These are phyloP conservation scores for Leucoptera coffeella DNA, from an alignment of 2,888 invertebrate species.

Conservation along the genomic window DNA sequence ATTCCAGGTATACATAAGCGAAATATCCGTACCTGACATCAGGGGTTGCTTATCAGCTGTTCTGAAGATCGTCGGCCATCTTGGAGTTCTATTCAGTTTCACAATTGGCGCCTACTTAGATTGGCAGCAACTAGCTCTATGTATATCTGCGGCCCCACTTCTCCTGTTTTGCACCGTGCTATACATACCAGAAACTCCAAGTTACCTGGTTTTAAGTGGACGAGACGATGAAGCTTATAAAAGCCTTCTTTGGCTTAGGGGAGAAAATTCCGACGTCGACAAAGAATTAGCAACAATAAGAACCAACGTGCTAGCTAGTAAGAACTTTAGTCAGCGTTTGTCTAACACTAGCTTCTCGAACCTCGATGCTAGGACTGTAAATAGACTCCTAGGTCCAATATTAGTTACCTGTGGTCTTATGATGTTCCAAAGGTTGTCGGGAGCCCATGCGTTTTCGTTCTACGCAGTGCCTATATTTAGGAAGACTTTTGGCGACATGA, in stretches of 20 bases:
- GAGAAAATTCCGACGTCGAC: slow-evolving; percentile 71
- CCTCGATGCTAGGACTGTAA: slow-evolving; percentile 36
- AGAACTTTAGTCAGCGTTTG: slow-evolving; percentile 41
- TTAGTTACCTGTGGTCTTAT: slow-evolving; percentile 79
- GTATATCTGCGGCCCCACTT: slow-evolving; percentile 72
- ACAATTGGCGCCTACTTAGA: slow-evolving; percentile 75
- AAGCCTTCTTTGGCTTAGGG: slow-evolving; percentile 76
- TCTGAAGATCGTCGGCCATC: slow-evolving; percentile 77
- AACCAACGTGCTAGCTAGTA: slow-evolving; percentile 58
- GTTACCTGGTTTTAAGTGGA: slow-evolving; percentile 72
- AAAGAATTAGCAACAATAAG: slow-evolving; percentile 67
- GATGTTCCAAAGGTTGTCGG: slow-evolving; percentile 82
- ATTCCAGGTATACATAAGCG: slow-evolving; percentile 79
- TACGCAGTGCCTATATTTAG: slow-evolving; percentile 84
- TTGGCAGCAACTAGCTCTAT: slow-evolving; percentile 78
- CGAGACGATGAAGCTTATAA: slow-evolving; percentile 59
- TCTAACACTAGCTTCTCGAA: slow-evolving; percentile 33
- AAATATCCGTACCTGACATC: slow-evolving; percentile 81
- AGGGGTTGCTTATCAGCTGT: slow-evolving; percentile 83
- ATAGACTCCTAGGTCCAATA: slow-evolving; percentile 61
- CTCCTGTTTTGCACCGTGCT: slow-evolving; percentile 70
- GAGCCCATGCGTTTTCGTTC: slow-evolving; percentile 79
- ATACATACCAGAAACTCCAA: slow-evolving; percentile 85
- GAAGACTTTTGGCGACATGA: slow-evolving; percentile 74
- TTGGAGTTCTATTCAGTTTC: slow-evolving; percentile 80